phyloP scores from a whole-genome alignment of 2,113 vertebrate species.

The Bambusicola thoracicus region DNA sequence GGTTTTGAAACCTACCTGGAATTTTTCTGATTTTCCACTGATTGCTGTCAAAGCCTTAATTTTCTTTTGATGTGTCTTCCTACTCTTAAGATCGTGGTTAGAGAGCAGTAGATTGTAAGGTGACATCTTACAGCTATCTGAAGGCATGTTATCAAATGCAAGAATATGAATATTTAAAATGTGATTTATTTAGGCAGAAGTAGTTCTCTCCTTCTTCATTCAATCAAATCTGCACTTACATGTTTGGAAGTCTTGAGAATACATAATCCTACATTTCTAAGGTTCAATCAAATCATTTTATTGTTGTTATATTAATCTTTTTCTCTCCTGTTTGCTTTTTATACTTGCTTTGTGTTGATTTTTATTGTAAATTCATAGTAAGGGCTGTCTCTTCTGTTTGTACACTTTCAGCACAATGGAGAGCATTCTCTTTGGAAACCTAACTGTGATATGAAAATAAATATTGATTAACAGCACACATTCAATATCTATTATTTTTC shows the following conservation, averaged over 20 bases:
- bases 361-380: background rate
- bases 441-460: background rate
- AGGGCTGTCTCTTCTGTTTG: background rate
- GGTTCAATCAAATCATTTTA: background rate
- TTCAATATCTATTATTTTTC: background rate
- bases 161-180: background rate
- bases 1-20: background rate
- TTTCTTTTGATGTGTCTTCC: constrained; percentile 32
- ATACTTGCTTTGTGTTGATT: background rate
- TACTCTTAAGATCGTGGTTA: background rate
- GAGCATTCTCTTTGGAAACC: background rate
- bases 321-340: background rate
- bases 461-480: background rate
- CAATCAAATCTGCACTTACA: background rate
- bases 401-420: background rate
- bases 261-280: background rate
- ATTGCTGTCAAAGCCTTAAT: background rate
- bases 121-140: background rate
- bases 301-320: background rate
- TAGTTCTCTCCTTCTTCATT: background rate
- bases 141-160: background rate
- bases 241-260: background rate
- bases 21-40: background rate
- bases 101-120: background rate
- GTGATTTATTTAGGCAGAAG: background rate